Evolutionary conservation across 2,797 vertebrate genomes (phyloP).

Genomic region (Sciurus carolinensis): DNA sequence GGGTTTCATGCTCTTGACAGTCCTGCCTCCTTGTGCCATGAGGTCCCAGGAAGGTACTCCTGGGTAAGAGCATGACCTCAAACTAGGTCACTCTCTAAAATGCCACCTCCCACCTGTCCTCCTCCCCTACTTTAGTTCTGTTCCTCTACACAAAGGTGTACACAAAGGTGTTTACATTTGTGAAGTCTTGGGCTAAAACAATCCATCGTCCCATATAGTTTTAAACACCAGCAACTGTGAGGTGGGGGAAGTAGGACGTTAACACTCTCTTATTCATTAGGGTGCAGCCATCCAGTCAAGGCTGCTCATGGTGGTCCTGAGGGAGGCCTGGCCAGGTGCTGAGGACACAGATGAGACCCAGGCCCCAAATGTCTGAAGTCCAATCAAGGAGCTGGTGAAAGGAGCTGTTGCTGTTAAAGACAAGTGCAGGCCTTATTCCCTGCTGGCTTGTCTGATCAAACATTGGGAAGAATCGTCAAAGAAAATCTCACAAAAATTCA

Average conservation of each 20-base stretch:
- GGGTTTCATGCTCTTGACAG: accelerated
- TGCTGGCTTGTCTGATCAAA: background rate
- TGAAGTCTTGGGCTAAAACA: background rate
- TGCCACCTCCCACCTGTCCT: background rate
- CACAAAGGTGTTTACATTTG: background rate
- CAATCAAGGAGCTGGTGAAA: too few species aligned
- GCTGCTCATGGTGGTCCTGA: background rate
- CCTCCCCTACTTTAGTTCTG: accelerated
- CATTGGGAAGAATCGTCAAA: accelerated
- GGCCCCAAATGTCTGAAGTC: background rate
- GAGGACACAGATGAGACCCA: background rate
- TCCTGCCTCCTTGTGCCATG: background rate
- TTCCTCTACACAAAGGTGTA: background rate
- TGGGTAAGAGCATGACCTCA: accelerated
- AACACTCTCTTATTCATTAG: background rate
- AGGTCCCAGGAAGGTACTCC: too few species aligned
- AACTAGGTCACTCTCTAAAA: background rate
- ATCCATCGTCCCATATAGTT: background rate
- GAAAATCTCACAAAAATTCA: background rate
- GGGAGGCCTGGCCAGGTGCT: background rate
- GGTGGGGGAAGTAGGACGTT: accelerated
- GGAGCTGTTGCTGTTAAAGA: background rate
- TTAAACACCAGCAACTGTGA: background rate
- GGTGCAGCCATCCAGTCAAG: too few species aligned
- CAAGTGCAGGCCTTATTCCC: accelerated